A percentile compares a stretch with the other conserved stretches of the same genome.
Conservation (phyloP, 2,113 vertebrate species). For the Zapornia atra region DNA sequence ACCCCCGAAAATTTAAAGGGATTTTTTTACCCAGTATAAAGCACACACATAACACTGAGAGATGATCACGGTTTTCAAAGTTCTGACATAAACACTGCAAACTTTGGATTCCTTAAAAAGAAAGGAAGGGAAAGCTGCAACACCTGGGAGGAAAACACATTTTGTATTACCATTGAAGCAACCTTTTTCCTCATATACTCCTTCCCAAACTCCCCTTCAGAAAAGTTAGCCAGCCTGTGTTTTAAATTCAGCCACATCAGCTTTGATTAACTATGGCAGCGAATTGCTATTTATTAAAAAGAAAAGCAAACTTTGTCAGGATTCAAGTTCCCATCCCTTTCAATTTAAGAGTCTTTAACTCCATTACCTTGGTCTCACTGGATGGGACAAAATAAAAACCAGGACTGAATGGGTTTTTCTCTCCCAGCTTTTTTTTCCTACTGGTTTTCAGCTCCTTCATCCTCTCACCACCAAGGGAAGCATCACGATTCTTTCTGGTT, state of each 20-base stretch:
- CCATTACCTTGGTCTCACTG: neutral
- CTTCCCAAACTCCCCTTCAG: neutral
- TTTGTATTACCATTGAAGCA: neutral
- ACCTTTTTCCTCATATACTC: neutral
- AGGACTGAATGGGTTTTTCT: neutral
- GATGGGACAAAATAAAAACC: neutral
- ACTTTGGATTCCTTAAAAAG: neutral
- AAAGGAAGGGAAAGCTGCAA: neutral
- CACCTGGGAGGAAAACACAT: neutral
- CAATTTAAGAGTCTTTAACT: neutral
- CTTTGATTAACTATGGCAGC: neutral
- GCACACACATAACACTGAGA: accelerated
- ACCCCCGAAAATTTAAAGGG: accelerated
- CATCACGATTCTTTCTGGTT: neutral
- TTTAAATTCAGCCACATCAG: neutral
- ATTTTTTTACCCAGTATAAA: neutral
- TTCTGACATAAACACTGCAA: neutral
- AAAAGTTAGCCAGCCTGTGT: neutral
- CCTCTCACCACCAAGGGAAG: neutral
- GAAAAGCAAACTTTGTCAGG: neutral
- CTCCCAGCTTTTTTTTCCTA: neutral
- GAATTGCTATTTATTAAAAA: neutral
- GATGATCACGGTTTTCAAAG: accelerated
- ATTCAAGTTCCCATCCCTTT: neutral
- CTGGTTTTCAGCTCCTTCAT: neutral